phyloP scores from a whole-genome alignment of 2,888 invertebrate genomes.

The Cremastobaeus sp. region DNA sequence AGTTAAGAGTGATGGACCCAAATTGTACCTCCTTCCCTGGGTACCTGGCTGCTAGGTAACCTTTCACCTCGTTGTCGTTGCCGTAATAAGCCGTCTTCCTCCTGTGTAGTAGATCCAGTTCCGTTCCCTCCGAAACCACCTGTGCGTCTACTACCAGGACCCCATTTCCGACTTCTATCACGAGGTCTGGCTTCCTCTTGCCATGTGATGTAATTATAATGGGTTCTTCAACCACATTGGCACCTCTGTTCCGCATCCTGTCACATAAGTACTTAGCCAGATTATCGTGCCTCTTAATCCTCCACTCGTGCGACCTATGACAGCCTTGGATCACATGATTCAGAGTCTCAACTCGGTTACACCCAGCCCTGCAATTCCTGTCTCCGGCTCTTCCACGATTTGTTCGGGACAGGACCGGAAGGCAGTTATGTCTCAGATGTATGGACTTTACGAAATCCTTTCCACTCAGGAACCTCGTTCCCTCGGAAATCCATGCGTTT shows the following conservation, averaged over 20 bases:
- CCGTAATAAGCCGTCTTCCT: slow-evolving; percentile 1
- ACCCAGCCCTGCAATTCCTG: slow-evolving; percentile 37
- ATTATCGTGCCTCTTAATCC: slow-evolving; percentile 70
- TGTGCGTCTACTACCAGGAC: slow-evolving; percentile 63
- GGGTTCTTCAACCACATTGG: too few relatives aligned
- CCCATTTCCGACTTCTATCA: slow-evolving; percentile 67
- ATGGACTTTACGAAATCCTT: slow-evolving; percentile 30
- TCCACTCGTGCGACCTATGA: slow-evolving; percentile 64
- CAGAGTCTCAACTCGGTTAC: slow-evolving; percentile 23
- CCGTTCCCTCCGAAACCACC: too few relatives aligned
- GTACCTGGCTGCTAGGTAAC: slow-evolving; percentile 63
- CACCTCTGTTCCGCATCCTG: slow-evolving; percentile 60
- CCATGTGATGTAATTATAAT: too few relatives aligned
- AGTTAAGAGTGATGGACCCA: slow-evolving; percentile 42
- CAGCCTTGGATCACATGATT: slow-evolving; percentile 51
- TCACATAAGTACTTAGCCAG: too few relatives aligned
- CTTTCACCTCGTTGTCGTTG: background rate
- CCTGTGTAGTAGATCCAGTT: background rate
- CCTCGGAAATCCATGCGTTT: slow-evolving; percentile 44
- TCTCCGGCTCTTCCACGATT: background rate
- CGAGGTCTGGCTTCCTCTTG: too few relatives aligned
- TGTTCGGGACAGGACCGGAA: slow-evolving; percentile 29
- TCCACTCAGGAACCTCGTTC: slow-evolving; percentile 28
- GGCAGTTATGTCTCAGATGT: slow-evolving; percentile 38
- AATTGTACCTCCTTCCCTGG: slow-evolving; percentile 60